These are phyloP conservation scores for Pheosia gnoma DNA, from an alignment of 2,888 invertebrate genomes.

Conservation along the genomic window DNA sequence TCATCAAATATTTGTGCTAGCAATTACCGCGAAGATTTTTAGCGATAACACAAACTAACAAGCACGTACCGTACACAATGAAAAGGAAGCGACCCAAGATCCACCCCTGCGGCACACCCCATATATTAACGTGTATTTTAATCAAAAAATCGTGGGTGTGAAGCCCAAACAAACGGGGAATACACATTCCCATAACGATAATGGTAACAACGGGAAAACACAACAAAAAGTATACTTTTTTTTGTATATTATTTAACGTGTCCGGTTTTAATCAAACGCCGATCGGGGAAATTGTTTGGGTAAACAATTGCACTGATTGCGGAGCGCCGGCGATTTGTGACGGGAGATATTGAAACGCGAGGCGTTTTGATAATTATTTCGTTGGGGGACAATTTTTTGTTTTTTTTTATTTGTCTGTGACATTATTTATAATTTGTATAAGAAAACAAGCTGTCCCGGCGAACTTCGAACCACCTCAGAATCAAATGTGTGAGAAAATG, in stretches of 20 bases:
- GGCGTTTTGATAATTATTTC: conserved; percentile 63
- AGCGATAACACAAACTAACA: conserved; percentile 41
- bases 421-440: no score
- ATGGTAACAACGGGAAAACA: conserved; percentile 71
- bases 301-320: conserved; percentile 66
- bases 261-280: conserved; percentile 67
- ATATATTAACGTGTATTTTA: conserved; percentile 71
- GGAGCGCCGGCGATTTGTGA: conserved; percentile 55
- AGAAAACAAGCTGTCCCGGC: no score
- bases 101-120: conserved; percentile 76
- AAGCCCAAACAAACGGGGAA: conserved; percentile 78
- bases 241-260: conserved; percentile 56
- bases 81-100: conserved; percentile 64
- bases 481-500: no score
- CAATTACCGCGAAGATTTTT: conserved; percentile 39
- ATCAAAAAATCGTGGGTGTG: conserved; percentile 81
- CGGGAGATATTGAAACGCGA: conserved; percentile 38
- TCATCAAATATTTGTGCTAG: conserved; percentile 24
- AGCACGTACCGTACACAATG: conserved; percentile 41
- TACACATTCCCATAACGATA: conserved; percentile 80
- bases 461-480: no score
- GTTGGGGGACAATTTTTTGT: conserved; percentile 37
- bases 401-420: no score
- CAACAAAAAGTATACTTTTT: conserved; percentile 62
- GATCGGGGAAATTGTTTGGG: conserved; percentile 69